Conservation (phyloP, 2,113 vertebrate genomes). For the Atrichornis clamosus region DNA sequence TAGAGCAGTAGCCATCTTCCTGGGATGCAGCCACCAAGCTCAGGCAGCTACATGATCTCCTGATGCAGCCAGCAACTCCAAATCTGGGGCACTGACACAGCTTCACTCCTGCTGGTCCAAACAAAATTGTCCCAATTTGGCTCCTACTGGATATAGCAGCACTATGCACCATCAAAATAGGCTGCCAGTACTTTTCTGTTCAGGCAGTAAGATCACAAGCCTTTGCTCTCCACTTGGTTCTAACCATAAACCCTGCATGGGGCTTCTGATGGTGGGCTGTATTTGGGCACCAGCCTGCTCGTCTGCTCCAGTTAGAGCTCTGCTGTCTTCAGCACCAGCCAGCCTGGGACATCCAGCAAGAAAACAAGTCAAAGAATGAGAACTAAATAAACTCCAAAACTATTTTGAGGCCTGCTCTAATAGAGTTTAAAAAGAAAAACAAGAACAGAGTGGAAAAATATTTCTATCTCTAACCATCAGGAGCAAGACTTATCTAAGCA, state of each 20-base stretch:
- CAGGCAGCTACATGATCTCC: not conserved
- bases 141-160: not conserved
- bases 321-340: not conserved
- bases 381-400: slow-evolving; percentile 2
- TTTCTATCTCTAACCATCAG: slow-evolving; percentile 34
- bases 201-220: not conserved
- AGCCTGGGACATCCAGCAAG: not conserved
- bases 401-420: not conserved
- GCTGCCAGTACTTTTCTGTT: not conserved
- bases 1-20: not conserved
- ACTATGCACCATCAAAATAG: not conserved
- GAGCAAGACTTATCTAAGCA: not conserved
- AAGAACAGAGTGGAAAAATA: slow-evolving; percentile 20
- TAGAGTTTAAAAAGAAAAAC: not conserved
- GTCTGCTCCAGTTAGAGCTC: not conserved
- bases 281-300: not conserved
- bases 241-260: not conserved
- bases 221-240: not conserved
- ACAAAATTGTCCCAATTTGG: not conserved
- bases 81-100: not conserved
- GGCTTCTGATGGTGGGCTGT: not conserved
- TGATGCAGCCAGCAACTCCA: not conserved
- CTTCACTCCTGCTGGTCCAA: not conserved
- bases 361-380: not conserved
- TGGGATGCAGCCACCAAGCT: not conserved